Base-by-base conservation (phyloP, 2,888 invertebrate genomes). In the Epirrhoe alternata region DNA sequence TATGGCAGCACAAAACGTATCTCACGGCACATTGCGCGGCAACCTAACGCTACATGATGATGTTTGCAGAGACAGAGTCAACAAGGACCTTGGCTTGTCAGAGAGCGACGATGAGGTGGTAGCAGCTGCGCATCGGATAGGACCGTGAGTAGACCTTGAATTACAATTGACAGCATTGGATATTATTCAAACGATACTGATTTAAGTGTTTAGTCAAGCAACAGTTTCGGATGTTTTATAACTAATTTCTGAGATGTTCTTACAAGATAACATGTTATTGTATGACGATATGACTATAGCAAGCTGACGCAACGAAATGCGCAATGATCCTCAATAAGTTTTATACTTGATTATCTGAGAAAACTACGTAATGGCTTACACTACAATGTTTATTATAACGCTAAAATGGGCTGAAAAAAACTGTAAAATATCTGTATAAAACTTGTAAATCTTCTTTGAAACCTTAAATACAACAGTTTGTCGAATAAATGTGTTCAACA, bases 101-200 rank as follows among this genome's bases (percentile, higher is more conserved):
- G 97, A 97, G 85, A 97, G 97, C 80, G 97, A 97, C 77, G 97
- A 97, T 80, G 97, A 97, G 71, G 89, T 87, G 47, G 85, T 87
- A 1, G 88, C 89, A 60, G 81, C 89, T 67, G 82, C 85, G 57
- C 88, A 90, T 61, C 83, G 86, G 64, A 80, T 92, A 72, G 89
- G 87, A 76, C 91, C 92, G 92, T 93, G 73, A 91, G 92, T 90
- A 61, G 2, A 63, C 63, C 47, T 63, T 59, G 14, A 61, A 33
- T 65, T 42, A 30, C 33, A 50, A 55, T 60, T 57, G 17, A 58
- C 16, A 49, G 47, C 54, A 16, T 42, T 47, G 3, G 10, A 14
- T 30, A 10, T 6, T 38, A 49, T 57, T 42, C 16, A 14, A 53
- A n/a, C 10, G 8, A 35, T 10, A 58, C 3, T 51, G 50, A 58